phyloP scores from a whole-genome alignment of 2,888 invertebrate genomes.

The Agrotis clavis region DNA sequence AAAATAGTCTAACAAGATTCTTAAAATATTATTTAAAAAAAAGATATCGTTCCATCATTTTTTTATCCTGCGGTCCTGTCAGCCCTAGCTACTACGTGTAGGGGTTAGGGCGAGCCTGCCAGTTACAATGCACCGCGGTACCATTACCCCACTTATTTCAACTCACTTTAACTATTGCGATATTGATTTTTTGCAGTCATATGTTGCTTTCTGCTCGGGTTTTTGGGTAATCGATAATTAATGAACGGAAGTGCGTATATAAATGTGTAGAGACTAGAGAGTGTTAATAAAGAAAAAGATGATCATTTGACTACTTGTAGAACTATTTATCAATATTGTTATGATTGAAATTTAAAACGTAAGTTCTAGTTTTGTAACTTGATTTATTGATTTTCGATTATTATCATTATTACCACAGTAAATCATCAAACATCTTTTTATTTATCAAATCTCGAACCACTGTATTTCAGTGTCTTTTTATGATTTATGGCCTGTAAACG shows the following conservation, averaged over 20 bases:
- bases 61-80: constrained; percentile 37
- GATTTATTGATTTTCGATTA: too few species aligned
- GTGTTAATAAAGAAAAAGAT: too few species aligned
- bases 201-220: constrained; percentile 66
- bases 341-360: too few species aligned
- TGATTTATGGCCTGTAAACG: too few species aligned
- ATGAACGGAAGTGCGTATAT: constrained; percentile 10
- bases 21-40: too few species aligned
- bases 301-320: too few species aligned
- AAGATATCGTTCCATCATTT: background rate
- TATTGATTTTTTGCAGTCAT: constrained; percentile 87
- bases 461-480: too few species aligned
- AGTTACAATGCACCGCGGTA: constrained; percentile 80
- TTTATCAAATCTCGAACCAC: too few species aligned
- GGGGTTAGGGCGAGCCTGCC: constrained; percentile 72
- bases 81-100: constrained; percentile 67
- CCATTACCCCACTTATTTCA: constrained; percentile 88
- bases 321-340: too few species aligned
- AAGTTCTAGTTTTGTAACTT: too few species aligned
- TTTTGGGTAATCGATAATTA: constrained; percentile 53
- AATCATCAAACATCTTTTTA: too few species aligned
- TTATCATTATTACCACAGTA: too few species aligned
- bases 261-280: background rate
- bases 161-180: constrained; percentile 82
- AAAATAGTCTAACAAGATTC: background rate